Percentiles rank a stretch among this genome's conserved stretches.
phyloP scores from a whole-genome alignment of 2,888 invertebrate species.

The Caradrina clavipalpis region DNA sequence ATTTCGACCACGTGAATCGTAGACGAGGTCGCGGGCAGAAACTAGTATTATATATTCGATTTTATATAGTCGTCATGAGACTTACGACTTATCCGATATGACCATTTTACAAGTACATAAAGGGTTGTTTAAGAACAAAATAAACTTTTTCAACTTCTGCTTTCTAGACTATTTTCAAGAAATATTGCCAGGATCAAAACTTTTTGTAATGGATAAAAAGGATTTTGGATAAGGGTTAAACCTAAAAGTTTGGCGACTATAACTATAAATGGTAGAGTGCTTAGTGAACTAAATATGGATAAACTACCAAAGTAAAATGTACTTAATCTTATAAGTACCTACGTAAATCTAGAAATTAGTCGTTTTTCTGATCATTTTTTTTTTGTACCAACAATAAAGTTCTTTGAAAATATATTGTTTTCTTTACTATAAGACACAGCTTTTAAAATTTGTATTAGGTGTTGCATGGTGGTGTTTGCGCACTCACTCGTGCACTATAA shows the following conservation, averaged over 20 bases:
- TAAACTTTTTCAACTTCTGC: conserved; percentile 4
- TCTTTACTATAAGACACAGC: no score
- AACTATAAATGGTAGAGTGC: background rate
- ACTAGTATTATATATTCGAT: conserved; percentile 7
- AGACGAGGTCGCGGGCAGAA: no score
- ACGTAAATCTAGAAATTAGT: background rate
- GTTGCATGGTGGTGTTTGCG: no score
- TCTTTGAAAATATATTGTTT: background rate
- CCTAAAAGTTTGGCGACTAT: conserved; percentile 21
- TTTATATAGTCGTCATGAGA: conserved; percentile 25
- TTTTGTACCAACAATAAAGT: background rate
- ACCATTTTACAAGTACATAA: conserved; percentile 20
- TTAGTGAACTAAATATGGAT: conserved; percentile 1
- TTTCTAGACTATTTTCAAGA: background rate
- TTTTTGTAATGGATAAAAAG: background rate
- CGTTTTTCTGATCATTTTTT: background rate
- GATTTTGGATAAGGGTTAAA: conserved; percentile 30
- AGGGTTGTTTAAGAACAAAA: conserved; percentile 14
- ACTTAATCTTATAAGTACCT: no score
- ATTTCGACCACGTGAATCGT: no score
- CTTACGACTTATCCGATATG: conserved; percentile 37
- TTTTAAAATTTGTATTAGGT: no score
- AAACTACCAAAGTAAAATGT: background rate
- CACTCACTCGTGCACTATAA: no score
- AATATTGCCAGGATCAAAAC: conserved; percentile 3